Evolutionary conservation across 35 echinoderm and acorn worm genomes (phyloP).

Genomic region (Diadema setosum): DNA sequence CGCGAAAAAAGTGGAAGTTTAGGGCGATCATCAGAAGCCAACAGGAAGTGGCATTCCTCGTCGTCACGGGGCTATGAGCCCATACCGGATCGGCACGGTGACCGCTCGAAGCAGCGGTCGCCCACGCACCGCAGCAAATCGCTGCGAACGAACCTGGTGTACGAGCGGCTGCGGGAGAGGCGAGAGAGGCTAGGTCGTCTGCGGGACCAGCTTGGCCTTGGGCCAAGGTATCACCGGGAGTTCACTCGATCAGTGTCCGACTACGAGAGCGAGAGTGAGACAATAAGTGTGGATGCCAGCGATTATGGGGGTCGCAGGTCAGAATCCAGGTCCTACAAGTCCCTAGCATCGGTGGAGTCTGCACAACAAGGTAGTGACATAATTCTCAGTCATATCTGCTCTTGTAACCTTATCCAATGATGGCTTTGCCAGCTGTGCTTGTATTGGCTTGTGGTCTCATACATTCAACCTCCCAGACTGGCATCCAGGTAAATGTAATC

Average conservation of each 20-base stretch:
- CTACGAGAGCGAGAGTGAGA: constrained; percentile 60
- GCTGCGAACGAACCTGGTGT: constrained; percentile 48
- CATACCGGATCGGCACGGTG: background rate
- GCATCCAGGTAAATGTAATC: too few relatives aligned
- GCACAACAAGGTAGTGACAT: constrained; percentile 68
- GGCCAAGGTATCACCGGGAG: background rate
- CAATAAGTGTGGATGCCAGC: constrained; percentile 59
- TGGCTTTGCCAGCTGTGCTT: too few relatives aligned
- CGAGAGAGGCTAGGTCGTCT: constrained; percentile 69
- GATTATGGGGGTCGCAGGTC: constrained; percentile 41
- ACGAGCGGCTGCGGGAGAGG: constrained; percentile 84
- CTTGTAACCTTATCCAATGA: too few relatives aligned
- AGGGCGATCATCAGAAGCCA: background rate
- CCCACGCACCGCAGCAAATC: background rate
- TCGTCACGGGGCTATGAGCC: background rate
- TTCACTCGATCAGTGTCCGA: constrained; percentile 29
- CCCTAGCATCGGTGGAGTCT: constrained; percentile 68
- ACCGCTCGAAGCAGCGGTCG: constrained; percentile 7
- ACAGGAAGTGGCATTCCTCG: background rate
- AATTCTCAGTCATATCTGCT: background rate
- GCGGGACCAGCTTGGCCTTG: constrained; percentile 67
- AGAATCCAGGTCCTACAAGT: constrained; percentile 65
- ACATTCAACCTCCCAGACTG: too few relatives aligned
- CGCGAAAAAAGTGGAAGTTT: background rate
- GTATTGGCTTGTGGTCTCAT: too few relatives aligned